Conservation (phyloP, 2,888 invertebrate genomes). For the Cerastis rubricosa region DNA sequence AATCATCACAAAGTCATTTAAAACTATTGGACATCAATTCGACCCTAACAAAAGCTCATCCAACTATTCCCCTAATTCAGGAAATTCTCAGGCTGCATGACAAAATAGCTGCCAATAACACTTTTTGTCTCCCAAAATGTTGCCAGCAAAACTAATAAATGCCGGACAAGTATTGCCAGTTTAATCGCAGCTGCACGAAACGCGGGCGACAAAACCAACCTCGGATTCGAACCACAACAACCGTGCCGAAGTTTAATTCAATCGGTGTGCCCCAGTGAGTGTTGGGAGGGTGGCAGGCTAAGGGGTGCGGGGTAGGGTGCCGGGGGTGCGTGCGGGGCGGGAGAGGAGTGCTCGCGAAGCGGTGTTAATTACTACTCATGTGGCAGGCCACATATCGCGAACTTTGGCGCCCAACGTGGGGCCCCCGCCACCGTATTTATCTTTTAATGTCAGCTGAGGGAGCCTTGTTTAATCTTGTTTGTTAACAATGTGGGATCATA, state of each 20-base stretch:
- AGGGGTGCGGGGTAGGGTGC: slow-evolving; percentile 54
- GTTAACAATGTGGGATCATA: slow-evolving; percentile 74
- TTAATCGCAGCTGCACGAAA: slow-evolving; percentile 88
- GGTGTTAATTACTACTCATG: slow-evolving; percentile 90
- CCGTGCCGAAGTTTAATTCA: slow-evolving; percentile 90
- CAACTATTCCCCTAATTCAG: background rate
- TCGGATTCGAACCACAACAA: slow-evolving; percentile 88
- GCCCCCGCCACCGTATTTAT: slow-evolving; percentile 82
- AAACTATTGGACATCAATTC: background rate
- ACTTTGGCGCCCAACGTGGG: slow-evolving; percentile 87
- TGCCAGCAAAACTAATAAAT: slow-evolving; percentile 84
- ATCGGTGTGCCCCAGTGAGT: slow-evolving; percentile 86
- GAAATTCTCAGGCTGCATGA: background rate
- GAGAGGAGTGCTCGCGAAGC: slow-evolving; percentile 75
- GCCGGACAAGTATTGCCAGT: slow-evolving; percentile 87
- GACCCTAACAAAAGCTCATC: background rate
- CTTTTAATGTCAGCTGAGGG: slow-evolving; percentile 83
- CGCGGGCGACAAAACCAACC: slow-evolving; percentile 87
- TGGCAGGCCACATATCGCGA: slow-evolving; percentile 89
- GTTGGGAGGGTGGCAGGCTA: slow-evolving; percentile 67
- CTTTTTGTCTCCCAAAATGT: slow-evolving; percentile 67
- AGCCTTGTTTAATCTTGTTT: slow-evolving; percentile 77
- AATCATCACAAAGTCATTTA: background rate
- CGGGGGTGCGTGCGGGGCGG: slow-evolving; percentile 61
- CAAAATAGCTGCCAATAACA: slow-evolving; percentile 39